Conservation (phyloP, 1,140 invertebrate species). For the Nilaparvata lugens region DNA sequence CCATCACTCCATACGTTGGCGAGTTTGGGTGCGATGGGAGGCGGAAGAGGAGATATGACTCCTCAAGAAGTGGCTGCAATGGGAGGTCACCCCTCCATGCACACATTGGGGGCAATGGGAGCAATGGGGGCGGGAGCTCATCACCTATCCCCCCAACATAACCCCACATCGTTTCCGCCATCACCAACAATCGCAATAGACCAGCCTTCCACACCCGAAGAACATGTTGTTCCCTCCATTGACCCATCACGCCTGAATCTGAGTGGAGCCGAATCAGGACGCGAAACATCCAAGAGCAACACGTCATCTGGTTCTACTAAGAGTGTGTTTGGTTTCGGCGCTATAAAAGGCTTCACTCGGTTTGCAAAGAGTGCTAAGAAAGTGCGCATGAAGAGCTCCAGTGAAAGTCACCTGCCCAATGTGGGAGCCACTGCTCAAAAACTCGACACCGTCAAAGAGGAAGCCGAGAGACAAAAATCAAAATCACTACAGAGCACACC, state of each 20-base stretch:
- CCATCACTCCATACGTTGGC: no score
- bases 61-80: no score
- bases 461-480: neutral
- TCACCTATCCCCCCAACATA: no score
- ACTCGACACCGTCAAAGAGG: neutral
- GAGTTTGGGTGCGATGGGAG: no score
- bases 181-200: no score
- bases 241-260: neutral
- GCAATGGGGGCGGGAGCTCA: no score
- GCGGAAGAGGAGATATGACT: no score
- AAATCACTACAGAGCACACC: conserved; percentile 16
- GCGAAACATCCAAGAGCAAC: neutral
- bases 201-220: neutral
- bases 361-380: neutral
- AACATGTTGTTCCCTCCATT: neutral
- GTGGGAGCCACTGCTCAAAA: neutral
- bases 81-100: no score
- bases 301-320: neutral
- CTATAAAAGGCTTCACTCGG: neutral
- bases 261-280: neutral
- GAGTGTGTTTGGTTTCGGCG: neutral
- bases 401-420: conserved; percentile 10
- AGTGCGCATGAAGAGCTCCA: conserved; percentile 3
- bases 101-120: no score
- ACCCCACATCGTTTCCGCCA: no score